Percentiles rank a stretch among this genome's conserved stretches.
phyloP scores from a whole-genome alignment of 2,888 invertebrate genomes.

The Chloromyia formosa region DNA sequence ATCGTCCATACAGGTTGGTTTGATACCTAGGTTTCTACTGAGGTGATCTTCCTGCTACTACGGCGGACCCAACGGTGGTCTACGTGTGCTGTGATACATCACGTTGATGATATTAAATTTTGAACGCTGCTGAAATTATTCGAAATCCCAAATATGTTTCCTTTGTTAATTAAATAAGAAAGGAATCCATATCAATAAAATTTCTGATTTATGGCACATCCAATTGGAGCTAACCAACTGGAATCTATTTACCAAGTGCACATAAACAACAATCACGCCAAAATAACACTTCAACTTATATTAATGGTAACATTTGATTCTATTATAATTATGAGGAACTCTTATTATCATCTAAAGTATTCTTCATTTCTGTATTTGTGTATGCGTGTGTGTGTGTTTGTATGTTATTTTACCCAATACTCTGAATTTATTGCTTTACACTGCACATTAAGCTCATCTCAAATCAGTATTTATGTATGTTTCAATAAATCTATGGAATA shows the following conservation, averaged over 20 bases:
- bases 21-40: no score
- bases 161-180: no score
- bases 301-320: constrained; percentile 42
- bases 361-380: constrained; percentile 14
- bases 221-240: no score
- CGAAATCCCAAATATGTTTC: no score
- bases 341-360: constrained; percentile 34
- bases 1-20: no score
- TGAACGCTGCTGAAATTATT: no score
- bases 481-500: constrained; percentile 28
- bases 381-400: neutral
- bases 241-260: no score
- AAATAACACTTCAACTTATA: constrained; percentile 29
- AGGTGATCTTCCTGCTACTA: no score
- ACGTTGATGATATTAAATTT: no score
- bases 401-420: constrained; percentile 26
- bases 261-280: constrained; percentile 18
- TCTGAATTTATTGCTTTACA: constrained; percentile 43
- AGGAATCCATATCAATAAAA: neutral
- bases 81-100: no score
- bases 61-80: no score
- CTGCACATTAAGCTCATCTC: constrained; percentile 34
- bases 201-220: constrained; percentile 8
- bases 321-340: constrained; percentile 41
- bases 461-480: constrained; percentile 1